Percentiles rank a stretch among this genome's conserved stretches.
phyloP scores from a whole-genome alignment of 2,888 invertebrate genomes.

The Cheilosia vernalis region DNA sequence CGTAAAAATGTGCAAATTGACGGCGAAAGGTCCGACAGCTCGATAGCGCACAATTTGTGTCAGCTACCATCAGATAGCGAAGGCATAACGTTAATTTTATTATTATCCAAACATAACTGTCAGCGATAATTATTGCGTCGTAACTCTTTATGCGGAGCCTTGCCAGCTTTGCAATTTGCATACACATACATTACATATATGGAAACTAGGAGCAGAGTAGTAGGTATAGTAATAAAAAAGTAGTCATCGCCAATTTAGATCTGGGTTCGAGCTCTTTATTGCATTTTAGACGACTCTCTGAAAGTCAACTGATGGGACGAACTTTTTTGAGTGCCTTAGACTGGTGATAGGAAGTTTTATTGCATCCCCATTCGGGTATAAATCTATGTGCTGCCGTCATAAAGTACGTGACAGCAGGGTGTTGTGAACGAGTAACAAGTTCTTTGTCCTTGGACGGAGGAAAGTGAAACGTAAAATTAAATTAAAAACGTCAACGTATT shows the following conservation, averaged over 20 bases:
- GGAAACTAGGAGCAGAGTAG: background rate
- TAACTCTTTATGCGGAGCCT: constrained; percentile 24
- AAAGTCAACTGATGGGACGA: background rate
- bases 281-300: constrained; percentile 8
- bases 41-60: constrained; percentile 15
- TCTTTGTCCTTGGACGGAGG: background rate
- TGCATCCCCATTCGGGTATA: constrained; percentile 8
- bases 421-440: constrained; percentile 1
- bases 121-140: constrained; percentile 41
- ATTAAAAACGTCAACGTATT: background rate
- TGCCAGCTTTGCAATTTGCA: constrained; percentile 17
- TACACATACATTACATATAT: background rate
- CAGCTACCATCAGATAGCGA: background rate
- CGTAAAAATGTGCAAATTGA: background rate
- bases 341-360: constrained; percentile 24
- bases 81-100: constrained; percentile 9
- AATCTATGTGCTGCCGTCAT: background rate
- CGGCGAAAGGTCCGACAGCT: constrained; percentile 10
- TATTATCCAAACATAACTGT: constrained; percentile 42
- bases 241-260: constrained; percentile 15
- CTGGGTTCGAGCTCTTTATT: constrained; percentile 18
- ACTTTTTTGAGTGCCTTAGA: constrained; percentile 21
- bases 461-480: constrained; percentile 6
- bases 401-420: background rate
- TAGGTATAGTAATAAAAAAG: background rate